Evolutionary conservation across 1,140 invertebrate species (phyloP), one percentile per base, ranked within the genome.

Genomic region (Palaemon carinicauda): DNA sequence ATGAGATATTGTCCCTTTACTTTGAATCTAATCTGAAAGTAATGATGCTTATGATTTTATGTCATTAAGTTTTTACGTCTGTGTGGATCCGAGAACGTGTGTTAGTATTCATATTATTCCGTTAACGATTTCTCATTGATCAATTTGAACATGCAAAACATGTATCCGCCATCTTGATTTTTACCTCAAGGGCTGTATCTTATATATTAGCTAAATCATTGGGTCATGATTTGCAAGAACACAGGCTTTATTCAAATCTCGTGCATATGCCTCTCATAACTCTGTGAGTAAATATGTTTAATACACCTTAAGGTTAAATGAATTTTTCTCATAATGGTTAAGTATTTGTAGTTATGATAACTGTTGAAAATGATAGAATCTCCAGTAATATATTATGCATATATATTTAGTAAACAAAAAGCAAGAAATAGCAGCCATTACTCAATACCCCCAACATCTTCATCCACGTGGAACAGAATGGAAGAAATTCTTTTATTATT

Each of bases 201-300:
- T 27, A 69, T 27, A 14, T 24, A 71, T 27, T 80, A 74, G 73
- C 77, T 86, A 86, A 78, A 73, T 60, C 78, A 53, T 86, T 71
- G n/a, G 69, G 84, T 86, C 51, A 31, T 86, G n/a, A 73, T 73
- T 73, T 86, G 80, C 84, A 86, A 86, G 84, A 86, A 80, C 84
- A 80, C 77, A 86, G 84, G 84, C 71, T 77, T 86, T 74, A 60
- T 69, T 71, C 65, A 24, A 86, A 80, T 85, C 56, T 80, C 77
- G 73, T 73, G 52, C 60, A 78, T 52, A 80, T 86, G 77, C 74
- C 33, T 86, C 75, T 79, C 24, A 33, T 31, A 80, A 86, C 75
- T 85, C 53, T 73, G 41, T 74, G 77, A 80, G 41, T 69, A 69
- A 41, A 69, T 86, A 86, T 86, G 77, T 86, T 86, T 52, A 80